Base-by-base conservation (phyloP, 2,113 vertebrate species). In the Gallinago undulata region DNA sequence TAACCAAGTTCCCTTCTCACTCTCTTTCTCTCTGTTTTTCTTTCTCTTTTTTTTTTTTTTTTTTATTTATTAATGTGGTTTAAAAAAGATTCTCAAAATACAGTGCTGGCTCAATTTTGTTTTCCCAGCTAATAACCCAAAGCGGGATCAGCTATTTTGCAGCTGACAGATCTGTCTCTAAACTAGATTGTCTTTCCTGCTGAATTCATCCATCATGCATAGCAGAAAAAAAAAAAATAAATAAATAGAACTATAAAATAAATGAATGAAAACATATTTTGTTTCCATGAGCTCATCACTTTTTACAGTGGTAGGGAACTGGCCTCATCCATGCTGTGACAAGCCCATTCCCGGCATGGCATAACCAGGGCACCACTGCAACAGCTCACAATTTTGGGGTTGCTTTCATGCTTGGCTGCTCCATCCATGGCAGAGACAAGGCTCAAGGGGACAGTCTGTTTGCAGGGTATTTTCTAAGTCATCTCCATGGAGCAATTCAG, bases 101-200 rank as follows among this genome's bases (percentile, higher is more conserved):
- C 72, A 95, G 57, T 69, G 76, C 78, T 77, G 84, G 87, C 90
- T 95, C 96, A 94, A 88, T 96, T 96, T 96, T 96, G 81, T 97
- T 97, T 98, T 97, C 85, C 79, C 51, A 97, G 84, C 96, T 97
- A 97, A 97, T 97, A 97, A 97, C 84, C 84, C 86, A 87, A 78
- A 94, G 90, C 66, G 68, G 93, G 94, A 92, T 94, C 94, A 97
- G 97, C 93, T 96, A 91, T 94, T 96, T 95, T 96, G 92, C 93
- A 97, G 94, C 95, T 97, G 97, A 97, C 92, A 95, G 94, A 86
- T 91, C 59, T 68, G 80, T 82, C 80, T 96, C 90, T 91, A 97
- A 95, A 97, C 90, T 76, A 76, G 77, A 93, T 94, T 94, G 96
- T 92, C 92, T 94, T 87, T 87, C 68, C 68, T 94, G 87, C 95